Evolutionary conservation across 2,888 invertebrate genomes (phyloP).

Genomic region (Halocaridina rubra): DNA sequence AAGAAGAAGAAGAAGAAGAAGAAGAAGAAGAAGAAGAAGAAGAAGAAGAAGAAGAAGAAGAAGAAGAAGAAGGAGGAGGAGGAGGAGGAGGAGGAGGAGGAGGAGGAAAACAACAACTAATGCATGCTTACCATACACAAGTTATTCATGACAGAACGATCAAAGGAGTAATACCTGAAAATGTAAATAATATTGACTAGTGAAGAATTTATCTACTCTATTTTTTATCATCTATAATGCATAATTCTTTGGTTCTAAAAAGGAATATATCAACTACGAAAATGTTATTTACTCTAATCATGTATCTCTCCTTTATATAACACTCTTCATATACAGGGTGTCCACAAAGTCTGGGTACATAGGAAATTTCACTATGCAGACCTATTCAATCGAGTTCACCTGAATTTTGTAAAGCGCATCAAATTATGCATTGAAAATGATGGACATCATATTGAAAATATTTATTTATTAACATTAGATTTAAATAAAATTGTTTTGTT

Average conservation of each 20-base stretch:
- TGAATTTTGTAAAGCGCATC: too few relatives aligned
- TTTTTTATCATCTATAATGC: not conserved
- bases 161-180: not conserved
- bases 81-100: not conserved
- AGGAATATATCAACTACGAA: too few relatives aligned
- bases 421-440: too few relatives aligned
- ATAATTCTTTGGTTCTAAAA: too few relatives aligned
- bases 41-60: not conserved
- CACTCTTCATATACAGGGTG: too few relatives aligned
- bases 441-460: too few relatives aligned
- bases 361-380: too few relatives aligned
- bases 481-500: too few relatives aligned
- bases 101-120: not conserved
- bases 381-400: too few relatives aligned
- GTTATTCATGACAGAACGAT: not conserved
- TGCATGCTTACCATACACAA: too few relatives aligned
- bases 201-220: not conserved
- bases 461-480: too few relatives aligned
- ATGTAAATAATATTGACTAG: not conserved
- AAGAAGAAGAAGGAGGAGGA: not conserved
- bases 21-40: not conserved
- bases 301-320: not conserved
- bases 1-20: not conserved
- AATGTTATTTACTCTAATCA: not conserved
- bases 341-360: too few relatives aligned